Percentiles rank a stretch among this genome's conserved stretches.
Conservation (phyloP, 2,888 invertebrate genomes). For the Amphipyra berbera region DNA sequence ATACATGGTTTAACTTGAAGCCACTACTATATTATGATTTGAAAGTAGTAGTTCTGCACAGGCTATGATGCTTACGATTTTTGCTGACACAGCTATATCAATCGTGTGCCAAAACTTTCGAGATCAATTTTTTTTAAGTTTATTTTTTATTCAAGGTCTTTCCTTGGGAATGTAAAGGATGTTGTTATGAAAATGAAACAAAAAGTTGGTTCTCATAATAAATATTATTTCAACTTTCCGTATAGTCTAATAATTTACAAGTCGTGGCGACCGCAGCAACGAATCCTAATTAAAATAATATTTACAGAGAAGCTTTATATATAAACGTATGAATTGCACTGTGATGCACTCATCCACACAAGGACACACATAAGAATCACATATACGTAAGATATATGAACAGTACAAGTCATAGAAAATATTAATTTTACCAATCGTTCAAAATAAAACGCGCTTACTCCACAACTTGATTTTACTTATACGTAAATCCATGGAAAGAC, state of each 20-base stretch:
- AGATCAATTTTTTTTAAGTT: too few relatives aligned
- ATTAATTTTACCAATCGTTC: conserved; percentile 67
- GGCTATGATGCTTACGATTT: too few relatives aligned
- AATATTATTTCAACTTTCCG: conserved; percentile 87
- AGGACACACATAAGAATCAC: conserved; percentile 35
- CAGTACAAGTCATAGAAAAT: conserved; percentile 68
- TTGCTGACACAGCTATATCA: too few relatives aligned
- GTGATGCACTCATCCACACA: conserved; percentile 42
- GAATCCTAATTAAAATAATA: conserved; percentile 84
- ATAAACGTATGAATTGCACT: conserved; percentile 69
- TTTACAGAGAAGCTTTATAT: conserved; percentile 81
- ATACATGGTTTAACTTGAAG: too few relatives aligned
- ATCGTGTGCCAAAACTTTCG: too few relatives aligned
- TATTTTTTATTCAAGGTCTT: too few relatives aligned
- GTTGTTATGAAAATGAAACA: conserved; percentile 64
- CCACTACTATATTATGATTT: too few relatives aligned
- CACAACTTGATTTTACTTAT: conserved; percentile 68
- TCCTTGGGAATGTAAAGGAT: not conserved
- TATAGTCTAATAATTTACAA: conserved; percentile 77
- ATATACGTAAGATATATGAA: conserved; percentile 42
- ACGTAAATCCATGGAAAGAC: conserved; percentile 49
- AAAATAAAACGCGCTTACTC: conserved; percentile 72
- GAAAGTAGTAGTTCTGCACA: too few relatives aligned
- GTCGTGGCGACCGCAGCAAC: conserved; percentile 65
- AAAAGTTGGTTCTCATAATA: conserved; percentile 76